Percentiles rank a stretch among this genome's conserved stretches.
Evolutionary conservation across 2,888 invertebrate genomes (phyloP).

Genomic region (Alitta virens): DNA sequence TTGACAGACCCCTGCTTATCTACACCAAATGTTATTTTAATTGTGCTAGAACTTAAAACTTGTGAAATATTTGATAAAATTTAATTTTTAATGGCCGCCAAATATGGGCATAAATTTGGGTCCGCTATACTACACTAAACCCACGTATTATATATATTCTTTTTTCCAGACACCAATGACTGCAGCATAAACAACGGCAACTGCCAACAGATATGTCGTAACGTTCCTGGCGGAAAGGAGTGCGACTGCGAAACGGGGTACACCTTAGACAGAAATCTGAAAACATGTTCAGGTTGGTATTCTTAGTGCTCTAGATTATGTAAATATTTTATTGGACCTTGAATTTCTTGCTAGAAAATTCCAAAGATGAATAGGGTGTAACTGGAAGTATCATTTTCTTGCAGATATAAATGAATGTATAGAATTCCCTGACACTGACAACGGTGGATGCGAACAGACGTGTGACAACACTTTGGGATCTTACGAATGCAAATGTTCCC

Average conservation of each 20-base stretch:
- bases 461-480: constrained; percentile 94
- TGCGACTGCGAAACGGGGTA: constrained; percentile 95
- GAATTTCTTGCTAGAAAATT: too few relatives aligned
- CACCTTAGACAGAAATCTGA: constrained; percentile 80
- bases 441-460: constrained; percentile 81
- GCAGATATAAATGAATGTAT: constrained; percentile 21
- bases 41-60: too few relatives aligned
- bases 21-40: too few relatives aligned
- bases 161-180: constrained; percentile 76
- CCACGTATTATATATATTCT: too few relatives aligned
- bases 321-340: too few relatives aligned
- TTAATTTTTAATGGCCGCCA: too few relatives aligned
- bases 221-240: constrained; percentile 49
- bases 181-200: constrained; percentile 88
- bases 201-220: constrained; percentile 86
- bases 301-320: not conserved
- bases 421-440: not conserved
- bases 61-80: too few relatives aligned
- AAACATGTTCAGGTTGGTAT: constrained; percentile 60
- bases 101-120: too few relatives aligned
- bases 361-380: too few relatives aligned
- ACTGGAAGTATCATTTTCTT: not conserved
- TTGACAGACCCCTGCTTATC: not conserved
- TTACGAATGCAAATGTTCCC: constrained; percentile 87
- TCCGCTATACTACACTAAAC: too few relatives aligned